Percentiles rank a stretch among this genome's conserved stretches.
phyloP scores from a whole-genome alignment of 2,797 vertebrate genomes.

The Etheostoma perlongum region DNA sequence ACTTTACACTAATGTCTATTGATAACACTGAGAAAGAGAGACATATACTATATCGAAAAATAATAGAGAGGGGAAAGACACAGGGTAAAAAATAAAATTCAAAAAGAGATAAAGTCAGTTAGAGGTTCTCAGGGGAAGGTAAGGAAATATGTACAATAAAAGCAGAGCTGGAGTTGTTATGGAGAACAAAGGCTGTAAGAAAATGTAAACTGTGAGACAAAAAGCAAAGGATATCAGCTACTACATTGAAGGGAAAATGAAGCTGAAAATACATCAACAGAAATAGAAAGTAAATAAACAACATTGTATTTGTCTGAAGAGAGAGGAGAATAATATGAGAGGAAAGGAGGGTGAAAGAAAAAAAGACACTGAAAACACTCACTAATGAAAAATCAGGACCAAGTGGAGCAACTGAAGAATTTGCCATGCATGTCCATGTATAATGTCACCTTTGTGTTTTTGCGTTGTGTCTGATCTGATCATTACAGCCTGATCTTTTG shows the following conservation, averaged over 20 bases:
- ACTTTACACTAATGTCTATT: conserved; percentile 50
- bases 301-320: neutral
- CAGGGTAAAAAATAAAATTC: conserved; percentile 1
- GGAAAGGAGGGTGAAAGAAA: conserved; percentile 4
- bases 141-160: neutral
- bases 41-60: neutral
- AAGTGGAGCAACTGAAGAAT: neutral
- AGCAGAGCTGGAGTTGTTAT: neutral
- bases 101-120: neutral
- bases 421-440: neutral
- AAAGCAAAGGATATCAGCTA: neutral
- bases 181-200: neutral
- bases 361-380: conserved; percentile 10
- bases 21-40: conserved; percentile 28
- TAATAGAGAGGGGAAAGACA: neutral
- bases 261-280: neutral
- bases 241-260: neutral
- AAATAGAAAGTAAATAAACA: neutral
- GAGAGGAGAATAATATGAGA: neutral
- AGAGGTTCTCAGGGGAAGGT: conserved; percentile 8
- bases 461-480: conserved; percentile 24
- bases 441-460: neutral
- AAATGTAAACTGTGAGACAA: neutral
- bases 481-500: conserved; percentile 5
- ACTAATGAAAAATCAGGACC: conserved; percentile 7